Evolutionary conservation across 2,888 invertebrate genomes (phyloP).

Genomic region (Hoplodrina ambigua): DNA sequence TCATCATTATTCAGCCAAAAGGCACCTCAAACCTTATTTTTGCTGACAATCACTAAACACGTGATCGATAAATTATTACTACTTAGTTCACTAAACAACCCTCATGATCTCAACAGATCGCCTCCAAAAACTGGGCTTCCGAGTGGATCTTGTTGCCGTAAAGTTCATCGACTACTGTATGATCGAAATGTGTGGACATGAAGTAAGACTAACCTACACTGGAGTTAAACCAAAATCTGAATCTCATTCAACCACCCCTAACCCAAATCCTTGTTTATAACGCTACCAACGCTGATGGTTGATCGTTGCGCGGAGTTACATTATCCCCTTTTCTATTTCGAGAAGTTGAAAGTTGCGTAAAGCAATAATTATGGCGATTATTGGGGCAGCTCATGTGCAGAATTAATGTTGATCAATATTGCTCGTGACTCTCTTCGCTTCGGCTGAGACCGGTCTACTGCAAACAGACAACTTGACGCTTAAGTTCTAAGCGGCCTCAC

Average conservation of each 20-base stretch:
- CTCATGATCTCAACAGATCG: constrained; percentile 30
- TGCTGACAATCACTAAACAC: no score
- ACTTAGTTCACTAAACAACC: not conserved
- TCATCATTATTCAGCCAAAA: no score
- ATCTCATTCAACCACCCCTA: not conserved
- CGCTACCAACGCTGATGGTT: not conserved
- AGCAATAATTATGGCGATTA: no score
- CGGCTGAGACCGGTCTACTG: no score
- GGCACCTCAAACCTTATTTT: no score
- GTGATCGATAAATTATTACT: not conserved
- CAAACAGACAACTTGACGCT: no score
- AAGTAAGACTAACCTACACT: constrained; percentile 50
- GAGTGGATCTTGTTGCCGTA: constrained; percentile 44
- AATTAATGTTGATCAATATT: no score
- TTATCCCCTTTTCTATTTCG: not conserved
- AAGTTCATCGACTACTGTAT: constrained; percentile 43
- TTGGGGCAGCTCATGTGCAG: no score
- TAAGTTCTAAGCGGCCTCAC: no score
- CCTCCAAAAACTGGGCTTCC: constrained; percentile 37
- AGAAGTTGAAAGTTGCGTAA: no score
- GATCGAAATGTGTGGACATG: constrained; percentile 58
- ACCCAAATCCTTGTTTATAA: not conserved
- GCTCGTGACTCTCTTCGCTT: no score
- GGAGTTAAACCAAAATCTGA: no score
- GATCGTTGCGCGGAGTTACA: not conserved